Evolutionary conservation across 1,140 invertebrate genomes (phyloP).

Genomic region (Microplitis mediator): DNA sequence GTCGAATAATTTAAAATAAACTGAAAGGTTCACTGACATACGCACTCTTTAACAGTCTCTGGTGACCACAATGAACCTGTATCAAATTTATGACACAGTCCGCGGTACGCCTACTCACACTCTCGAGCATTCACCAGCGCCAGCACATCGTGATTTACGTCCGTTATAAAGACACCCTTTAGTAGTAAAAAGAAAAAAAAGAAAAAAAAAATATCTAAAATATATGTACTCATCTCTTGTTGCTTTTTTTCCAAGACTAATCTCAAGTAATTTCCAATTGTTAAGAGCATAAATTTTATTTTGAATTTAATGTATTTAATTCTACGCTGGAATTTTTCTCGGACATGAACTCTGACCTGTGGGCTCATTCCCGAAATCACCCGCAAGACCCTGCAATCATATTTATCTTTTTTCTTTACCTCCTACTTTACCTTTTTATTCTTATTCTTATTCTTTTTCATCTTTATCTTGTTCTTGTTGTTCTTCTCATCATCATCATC

Average conservation of each 20-base stretch:
- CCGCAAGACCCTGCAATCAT: slow-evolving; percentile 14
- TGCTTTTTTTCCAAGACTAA: background rate
- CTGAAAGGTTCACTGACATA: too few species aligned
- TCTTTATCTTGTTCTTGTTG: too few species aligned
- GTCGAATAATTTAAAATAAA: too few species aligned
- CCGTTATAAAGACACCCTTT: slow-evolving; percentile 41
- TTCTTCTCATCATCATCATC: background rate
- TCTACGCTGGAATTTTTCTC: background rate
- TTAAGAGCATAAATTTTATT: background rate
- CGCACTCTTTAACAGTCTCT: background rate
- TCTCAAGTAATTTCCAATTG: slow-evolving; percentile 5
- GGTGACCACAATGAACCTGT: slow-evolving; percentile 44
- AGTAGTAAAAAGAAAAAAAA: slow-evolving; percentile 26
- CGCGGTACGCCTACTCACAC: slow-evolving; percentile 48
- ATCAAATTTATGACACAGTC: slow-evolving; percentile 46
- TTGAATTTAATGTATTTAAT: background rate
- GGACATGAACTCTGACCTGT: slow-evolving; percentile 14
- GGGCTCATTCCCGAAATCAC: slow-evolving; percentile 12
- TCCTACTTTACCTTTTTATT: background rate
- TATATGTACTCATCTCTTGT: background rate
- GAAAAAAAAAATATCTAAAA: background rate
- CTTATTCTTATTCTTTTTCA: slow-evolving; percentile 1
- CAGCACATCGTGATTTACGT: slow-evolving; percentile 40
- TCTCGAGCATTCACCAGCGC: slow-evolving; percentile 1
- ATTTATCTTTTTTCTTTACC: background rate